Evolutionary conservation across 2,888 invertebrate genomes (phyloP).

Genomic region (Stramonita haemastoma): DNA sequence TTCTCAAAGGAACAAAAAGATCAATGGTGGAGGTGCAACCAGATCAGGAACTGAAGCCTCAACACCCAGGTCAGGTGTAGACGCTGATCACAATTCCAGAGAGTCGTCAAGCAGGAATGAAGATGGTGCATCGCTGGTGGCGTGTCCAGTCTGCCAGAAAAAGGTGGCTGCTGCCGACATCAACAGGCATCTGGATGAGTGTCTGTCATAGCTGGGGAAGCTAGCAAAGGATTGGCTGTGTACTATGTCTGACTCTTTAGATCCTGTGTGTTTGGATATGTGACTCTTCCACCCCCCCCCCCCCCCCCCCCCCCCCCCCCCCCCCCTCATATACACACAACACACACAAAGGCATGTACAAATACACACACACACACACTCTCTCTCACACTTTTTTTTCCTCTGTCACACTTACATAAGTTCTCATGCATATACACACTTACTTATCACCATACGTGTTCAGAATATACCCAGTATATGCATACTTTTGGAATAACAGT

Average conservation of each 20-base stretch:
- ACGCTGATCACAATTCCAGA: background rate
- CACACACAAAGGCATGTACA: too few relatives aligned
- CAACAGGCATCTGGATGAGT: conserved; percentile 69
- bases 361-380: too few relatives aligned
- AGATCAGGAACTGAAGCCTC: background rate
- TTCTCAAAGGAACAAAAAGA: background rate
- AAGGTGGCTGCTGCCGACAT: conserved; percentile 55
- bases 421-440: too few relatives aligned
- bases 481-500: too few relatives aligned
- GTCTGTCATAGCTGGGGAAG: conserved; percentile 44
- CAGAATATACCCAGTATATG: too few relatives aligned
- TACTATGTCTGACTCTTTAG: background rate
- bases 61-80: background rate
- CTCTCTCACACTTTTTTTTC: too few relatives aligned
- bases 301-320: too few relatives aligned
- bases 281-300: too few relatives aligned
- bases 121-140: background rate
- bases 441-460: too few relatives aligned
- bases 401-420: too few relatives aligned
- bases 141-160: conserved; percentile 67
- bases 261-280: too few relatives aligned
- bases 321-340: too few relatives aligned
- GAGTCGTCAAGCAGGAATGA: background rate
- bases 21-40: background rate
- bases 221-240: background rate